These are phyloP conservation scores for Ecliptopera silaceata DNA, from an alignment of 2,888 invertebrate genomes.

Conservation along the genomic window DNA sequence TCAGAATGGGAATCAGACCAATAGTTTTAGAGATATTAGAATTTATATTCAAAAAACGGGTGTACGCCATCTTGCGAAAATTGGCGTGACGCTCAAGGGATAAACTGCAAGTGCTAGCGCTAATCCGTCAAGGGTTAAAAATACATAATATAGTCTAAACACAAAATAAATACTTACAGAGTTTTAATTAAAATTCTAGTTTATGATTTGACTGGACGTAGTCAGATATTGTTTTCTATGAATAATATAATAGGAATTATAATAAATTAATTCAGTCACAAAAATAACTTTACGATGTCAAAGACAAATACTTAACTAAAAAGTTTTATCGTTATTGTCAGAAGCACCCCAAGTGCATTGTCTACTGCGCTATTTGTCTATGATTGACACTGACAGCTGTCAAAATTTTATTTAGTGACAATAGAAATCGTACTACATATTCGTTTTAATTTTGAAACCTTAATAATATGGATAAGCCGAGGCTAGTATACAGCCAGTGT, in stretches of 20 bases:
- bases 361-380: conserved; percentile 7
- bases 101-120: too few species aligned
- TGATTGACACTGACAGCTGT: conserved; percentile 19
- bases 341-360: neutral
- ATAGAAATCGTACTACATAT: too few species aligned
- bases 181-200: conserved; percentile 9
- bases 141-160: neutral
- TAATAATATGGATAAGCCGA: too few species aligned
- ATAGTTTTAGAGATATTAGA: too few species aligned
- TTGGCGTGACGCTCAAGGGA: too few species aligned
- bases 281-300: neutral
- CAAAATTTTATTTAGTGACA: conserved; percentile 5
- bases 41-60: too few species aligned
- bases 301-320: neutral
- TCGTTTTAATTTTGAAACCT: too few species aligned
- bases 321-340: neutral
- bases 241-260: neutral
- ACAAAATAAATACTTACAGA: neutral
- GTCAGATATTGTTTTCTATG: neutral
- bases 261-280: neutral
- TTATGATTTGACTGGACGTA: neutral
- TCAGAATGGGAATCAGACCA: too few species aligned
- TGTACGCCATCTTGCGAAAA: too few species aligned
- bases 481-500: too few species aligned
- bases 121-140: too few species aligned